These are phyloP conservation scores for Notarius lentiginosus DNA, from an alignment of 2,113 vertebrate species.

Conservation along the genomic window DNA sequence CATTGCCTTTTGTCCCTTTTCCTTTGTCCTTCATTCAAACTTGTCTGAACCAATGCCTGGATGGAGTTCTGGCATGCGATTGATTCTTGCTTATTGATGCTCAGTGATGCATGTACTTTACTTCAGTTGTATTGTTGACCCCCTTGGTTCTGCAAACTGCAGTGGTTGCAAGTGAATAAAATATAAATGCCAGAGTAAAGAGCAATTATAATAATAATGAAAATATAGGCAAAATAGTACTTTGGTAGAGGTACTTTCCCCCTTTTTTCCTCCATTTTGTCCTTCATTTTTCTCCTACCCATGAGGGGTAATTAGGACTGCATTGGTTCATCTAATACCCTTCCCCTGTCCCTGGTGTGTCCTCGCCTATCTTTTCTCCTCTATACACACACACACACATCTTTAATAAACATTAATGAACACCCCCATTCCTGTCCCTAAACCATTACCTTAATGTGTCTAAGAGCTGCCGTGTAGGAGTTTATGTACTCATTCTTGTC, in stretches of 20 bases:
- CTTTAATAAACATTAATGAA: constrained; percentile 10
- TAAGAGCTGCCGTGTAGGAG: constrained; percentile 13
- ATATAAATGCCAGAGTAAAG: background rate
- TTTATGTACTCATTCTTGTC: background rate
- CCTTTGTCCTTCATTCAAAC: constrained; percentile 13
- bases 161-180: background rate
- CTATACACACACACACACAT: constrained; percentile 11
- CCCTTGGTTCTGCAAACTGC: background rate
- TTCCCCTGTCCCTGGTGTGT: constrained; percentile 30
- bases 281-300: constrained; percentile 19
- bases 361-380: constrained; percentile 10
- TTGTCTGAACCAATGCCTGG: constrained; percentile 15
- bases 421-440: background rate
- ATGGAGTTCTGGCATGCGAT: constrained; percentile 21
- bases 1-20: constrained; percentile 16
- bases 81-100: background rate
- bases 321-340: constrained; percentile 48
- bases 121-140: background rate
- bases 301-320: constrained; percentile 29
- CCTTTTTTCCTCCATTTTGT: background rate
- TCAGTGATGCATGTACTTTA: constrained; percentile 6
- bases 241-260: background rate
- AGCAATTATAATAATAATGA: background rate
- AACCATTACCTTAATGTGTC: constrained; percentile 14
- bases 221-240: background rate